Base-by-base conservation (phyloP, 2,113 vertebrate species). In the Onychorhynchus coronatus region DNA sequence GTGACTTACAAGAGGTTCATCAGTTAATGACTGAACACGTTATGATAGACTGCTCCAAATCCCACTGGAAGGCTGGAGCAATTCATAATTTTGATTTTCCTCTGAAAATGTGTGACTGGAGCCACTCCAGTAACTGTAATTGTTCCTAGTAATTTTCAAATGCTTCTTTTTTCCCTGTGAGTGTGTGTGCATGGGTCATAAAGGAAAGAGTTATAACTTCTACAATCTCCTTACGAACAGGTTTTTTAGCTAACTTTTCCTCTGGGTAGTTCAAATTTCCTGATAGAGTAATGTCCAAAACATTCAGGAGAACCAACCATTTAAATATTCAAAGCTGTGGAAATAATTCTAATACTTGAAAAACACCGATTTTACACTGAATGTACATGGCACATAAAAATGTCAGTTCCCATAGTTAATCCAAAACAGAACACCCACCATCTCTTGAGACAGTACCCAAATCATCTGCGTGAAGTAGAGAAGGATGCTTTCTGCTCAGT, bases 31-130 rank as follows among this genome's bases (percentile, higher is more conserved):
- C 50, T 81, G 46, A 72, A 76, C 37, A 35, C 24, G 25, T 3
- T 65, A 42, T 55, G 42, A 73, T 3, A 61, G 35, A 8, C 27
- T 72, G 25, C 85, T 86, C 44, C 74, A 73, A 74, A 66, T 73
- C 71, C 78, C 27, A 1, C 56, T 47, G 56, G 70, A 85, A n/a
- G 14, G 28, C 42, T 24, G 59, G 46, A 72, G 37, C 24, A 46
- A 68, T 87, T 52, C 56, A 12, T 89, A 80, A 50, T 92, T 97
- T 82, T 75, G 53, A 61, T 95, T 93, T 92, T 81, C 73, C 39
- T 82, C 75, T 93, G 88, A 76, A 95, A 97, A 55, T 35, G 6
- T 63, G 66, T 79, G 86, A 61, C 93, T 81, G 70, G 92, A 97
- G 63, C 70, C 86, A 56, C n/a, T 56, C 44, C 4, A 37, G 49